Evolutionary conservation across 1,140 invertebrate species (phyloP).

Genomic region (Halictus rubicundus): DNA sequence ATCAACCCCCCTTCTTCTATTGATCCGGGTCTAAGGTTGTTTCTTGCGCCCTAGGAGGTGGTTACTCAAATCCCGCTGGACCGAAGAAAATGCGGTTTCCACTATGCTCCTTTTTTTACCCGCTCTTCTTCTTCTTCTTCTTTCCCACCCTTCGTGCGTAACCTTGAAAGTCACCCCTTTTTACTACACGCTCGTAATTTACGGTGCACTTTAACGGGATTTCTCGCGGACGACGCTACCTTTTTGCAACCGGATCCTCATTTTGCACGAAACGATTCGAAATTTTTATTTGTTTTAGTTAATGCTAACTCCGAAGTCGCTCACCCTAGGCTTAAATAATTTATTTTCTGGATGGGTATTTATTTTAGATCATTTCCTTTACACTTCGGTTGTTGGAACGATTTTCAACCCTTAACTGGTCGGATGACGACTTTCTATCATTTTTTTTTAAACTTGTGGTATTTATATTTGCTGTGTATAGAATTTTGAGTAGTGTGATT

Average conservation of each 20-base stretch:
- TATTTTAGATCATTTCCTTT: too few relatives aligned
- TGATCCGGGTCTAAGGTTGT: constrained; percentile 76
- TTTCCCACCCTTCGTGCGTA: constrained; percentile 43
- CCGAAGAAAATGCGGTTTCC: constrained; percentile 44
- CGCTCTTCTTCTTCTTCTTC: constrained; percentile 25
- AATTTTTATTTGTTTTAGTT: not conserved
- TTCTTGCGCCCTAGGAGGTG: constrained; percentile 72
- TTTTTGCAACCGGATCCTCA: not conserved
- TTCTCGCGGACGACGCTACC: not conserved
- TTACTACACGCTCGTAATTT: constrained; percentile 24
- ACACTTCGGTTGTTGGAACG: too few relatives aligned
- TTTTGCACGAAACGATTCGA: not conserved
- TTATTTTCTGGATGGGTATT: too few relatives aligned
- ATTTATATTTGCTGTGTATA: too few relatives aligned
- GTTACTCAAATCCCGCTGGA: constrained; percentile 56
- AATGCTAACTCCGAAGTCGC: too few relatives aligned
- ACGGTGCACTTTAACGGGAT: constrained; percentile 20
- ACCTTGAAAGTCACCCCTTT: constrained; percentile 55
- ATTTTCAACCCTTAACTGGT: too few relatives aligned
- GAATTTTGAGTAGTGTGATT: too few relatives aligned
- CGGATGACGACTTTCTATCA: too few relatives aligned
- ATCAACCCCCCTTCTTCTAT: constrained; percentile 71
- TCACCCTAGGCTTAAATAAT: too few relatives aligned
- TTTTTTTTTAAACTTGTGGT: too few relatives aligned
- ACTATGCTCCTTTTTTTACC: not conserved